Evolutionary conservation across 2,113 vertebrate species (phyloP).

Genomic region (Tenrec ecaudatus): DNA sequence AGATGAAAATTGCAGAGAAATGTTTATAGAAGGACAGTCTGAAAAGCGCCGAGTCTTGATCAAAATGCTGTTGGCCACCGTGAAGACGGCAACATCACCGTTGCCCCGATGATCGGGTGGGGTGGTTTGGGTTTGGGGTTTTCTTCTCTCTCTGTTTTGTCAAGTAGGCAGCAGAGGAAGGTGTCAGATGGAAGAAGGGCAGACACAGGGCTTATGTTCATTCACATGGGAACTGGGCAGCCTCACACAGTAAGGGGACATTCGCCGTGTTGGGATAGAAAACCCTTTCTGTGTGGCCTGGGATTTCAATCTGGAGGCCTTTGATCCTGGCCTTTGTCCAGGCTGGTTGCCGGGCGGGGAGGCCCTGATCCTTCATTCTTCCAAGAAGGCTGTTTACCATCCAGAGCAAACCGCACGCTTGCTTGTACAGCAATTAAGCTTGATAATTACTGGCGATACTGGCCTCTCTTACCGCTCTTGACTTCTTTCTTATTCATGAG

Average conservation of each 20-base stretch:
- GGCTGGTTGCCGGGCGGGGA: background rate
- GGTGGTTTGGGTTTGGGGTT: background rate
- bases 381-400: background rate
- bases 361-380: conserved; percentile 29
- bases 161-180: conserved; percentile 9
- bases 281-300: conserved; percentile 54
- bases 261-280: conserved; percentile 35
- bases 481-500: conserved; percentile 47
- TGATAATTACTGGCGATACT: conserved; percentile 65
- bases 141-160: background rate
- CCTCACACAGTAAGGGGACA: background rate
- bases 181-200: background rate
- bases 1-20: conserved; percentile 75
- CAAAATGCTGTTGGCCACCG: conserved; percentile 48
- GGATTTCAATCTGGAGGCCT: conserved; percentile 39
- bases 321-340: conserved; percentile 1
- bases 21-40: conserved; percentile 63
- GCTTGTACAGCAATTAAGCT: conserved; percentile 29
- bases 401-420: conserved; percentile 48
- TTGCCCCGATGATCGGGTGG: background rate
- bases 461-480: conserved; percentile 9
- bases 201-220: background rate
- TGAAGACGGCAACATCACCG: conserved; percentile 25
- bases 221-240: background rate
- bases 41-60: conserved; percentile 53